phyloP scores from a whole-genome alignment of 2,113 vertebrate species.

The Pterophyllum scalare region DNA sequence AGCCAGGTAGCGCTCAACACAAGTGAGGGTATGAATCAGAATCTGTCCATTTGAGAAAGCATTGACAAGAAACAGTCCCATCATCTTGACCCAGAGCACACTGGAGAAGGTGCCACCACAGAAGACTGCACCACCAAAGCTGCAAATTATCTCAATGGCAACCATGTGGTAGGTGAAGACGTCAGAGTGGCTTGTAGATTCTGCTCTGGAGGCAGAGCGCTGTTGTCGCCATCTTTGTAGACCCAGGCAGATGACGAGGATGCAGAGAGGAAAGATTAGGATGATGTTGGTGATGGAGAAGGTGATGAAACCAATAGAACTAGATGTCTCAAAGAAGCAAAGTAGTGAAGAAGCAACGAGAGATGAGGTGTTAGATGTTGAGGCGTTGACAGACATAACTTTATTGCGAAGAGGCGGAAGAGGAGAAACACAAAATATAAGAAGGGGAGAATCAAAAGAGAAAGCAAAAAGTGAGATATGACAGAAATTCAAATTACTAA shows the following conservation, averaged over 20 bases:
- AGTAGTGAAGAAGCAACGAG: fast-evolving
- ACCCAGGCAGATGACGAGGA: background rate
- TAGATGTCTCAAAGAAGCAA: background rate
- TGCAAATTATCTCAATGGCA: background rate
- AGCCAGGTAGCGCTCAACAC: conserved; percentile 38
- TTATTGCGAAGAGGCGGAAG: background rate
- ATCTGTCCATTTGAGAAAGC: fast-evolving
- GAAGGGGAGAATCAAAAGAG: background rate
- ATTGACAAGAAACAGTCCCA: fast-evolving
- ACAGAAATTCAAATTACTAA: background rate
- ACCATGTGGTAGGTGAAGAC: conserved; percentile 38
- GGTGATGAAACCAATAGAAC: background rate
- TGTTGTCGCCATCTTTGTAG: background rate
- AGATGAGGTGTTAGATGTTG: background rate
- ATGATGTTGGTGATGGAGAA: background rate
- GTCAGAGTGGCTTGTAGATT: conserved; percentile 20
- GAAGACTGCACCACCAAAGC: background rate
- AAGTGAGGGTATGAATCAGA: conserved; percentile 27
- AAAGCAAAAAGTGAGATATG: background rate
- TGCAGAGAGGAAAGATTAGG: background rate
- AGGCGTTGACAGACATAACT: background rate
- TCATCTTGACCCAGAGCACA: fast-evolving
- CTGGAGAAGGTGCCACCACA: background rate
- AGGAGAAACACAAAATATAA: background rate
- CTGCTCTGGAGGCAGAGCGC: background rate